Base-by-base conservation (phyloP, 2,797 vertebrate genomes). In the Gallinago stenura region DNA sequence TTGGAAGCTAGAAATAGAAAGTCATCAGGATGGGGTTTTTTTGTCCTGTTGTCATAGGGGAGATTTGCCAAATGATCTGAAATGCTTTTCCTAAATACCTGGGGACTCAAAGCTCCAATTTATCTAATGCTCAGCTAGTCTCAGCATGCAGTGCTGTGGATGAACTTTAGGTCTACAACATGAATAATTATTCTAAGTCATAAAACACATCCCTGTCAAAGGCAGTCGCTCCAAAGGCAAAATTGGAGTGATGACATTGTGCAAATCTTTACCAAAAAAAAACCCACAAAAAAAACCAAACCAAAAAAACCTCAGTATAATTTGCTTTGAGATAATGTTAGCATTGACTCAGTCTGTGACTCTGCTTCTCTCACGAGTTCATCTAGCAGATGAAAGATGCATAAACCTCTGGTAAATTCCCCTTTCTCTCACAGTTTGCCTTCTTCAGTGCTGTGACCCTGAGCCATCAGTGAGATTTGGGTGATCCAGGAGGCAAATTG, bases 1-100 rank as follows among this genome's bases (percentile, higher is more conserved):
- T 90, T 28, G 6, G 41, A 87, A 87, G 54, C 89, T 76, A 86
- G 77, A 88, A 95, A 90, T 87, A 95, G 77, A 80, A 94, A 83
- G 35, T 83, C n/a, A 62, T 93, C 41, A 76, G 43, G n/a, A 15
- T 7, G 30, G 13, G 13, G 6, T n/a, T 46, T 48, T 92, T 84
- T 87, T n/a, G 13, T 57, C 15, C 13, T 82, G 30, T 78, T 91
- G 15, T 90, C 87, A 86, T n/a, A 78, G 41, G 50, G 45, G 51
- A 91, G 35, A 66, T 86, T 90, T 92, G 28, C 37, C 3, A 9
- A 92, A 75, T 45, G 4, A 83, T 66, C 15, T 72, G 61, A 95
- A 91, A 69, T 50, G 56, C 17, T 77, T 71, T 33, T 86, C 28
- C 43, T 61, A 20, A 46, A 25, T 71, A 22, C 31, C 72, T 86